Evolutionary conservation across 1,140 invertebrate genomes (phyloP), one percentile per base, ranked within the genome.

Genomic region (Drosophila busckii): DNA sequence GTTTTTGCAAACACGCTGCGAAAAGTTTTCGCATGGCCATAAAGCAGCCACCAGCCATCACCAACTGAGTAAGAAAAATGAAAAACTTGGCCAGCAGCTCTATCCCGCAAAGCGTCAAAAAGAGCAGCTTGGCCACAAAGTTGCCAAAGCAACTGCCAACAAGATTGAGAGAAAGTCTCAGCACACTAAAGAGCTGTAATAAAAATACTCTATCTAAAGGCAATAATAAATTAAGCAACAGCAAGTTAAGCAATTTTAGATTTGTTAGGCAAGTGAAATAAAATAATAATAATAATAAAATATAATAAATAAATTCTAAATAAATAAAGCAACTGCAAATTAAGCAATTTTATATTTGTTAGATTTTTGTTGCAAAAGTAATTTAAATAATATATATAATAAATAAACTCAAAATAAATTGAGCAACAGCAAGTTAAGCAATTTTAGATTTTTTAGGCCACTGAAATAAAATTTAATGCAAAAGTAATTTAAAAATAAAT

Each of bases 1-100:
- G 22, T 67, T 67, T n/a, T 46, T 31, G 28, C 31, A 23, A 41
- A 40, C 44, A 49, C 22, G 15, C 13, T 25, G 29, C 32, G 17
- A 13, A 20, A 9, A 35, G 23, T 38, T 46, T 29, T 60, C 20
- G 34, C 37, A 22, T 25, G 15, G 25, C 10, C 35, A 32, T 9
- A 41, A 28, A 23, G 32, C 50, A 56, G 38, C 13, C 53, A 44
- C 61, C 8, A 15, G 3, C 5, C 29, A 40, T 34, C 25, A n/a
- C 19, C 13, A 9, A 5, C 17, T 22, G 19, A 23, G n/a, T n/a
- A n/a, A 22, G 23, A 12, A 22, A 20, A n/a, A n/a, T 41, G 26
- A 41, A 41, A 42, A 42, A 42, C 40, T 42, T 28, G 23, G 22
- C 8, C 15, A 25, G n/a, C n/a, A n/a, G n/a, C n/a, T n/a, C n/a